Evolutionary conservation across 1,140 invertebrate species (phyloP).

Genomic region (Dreissena rostriformis): DNA sequence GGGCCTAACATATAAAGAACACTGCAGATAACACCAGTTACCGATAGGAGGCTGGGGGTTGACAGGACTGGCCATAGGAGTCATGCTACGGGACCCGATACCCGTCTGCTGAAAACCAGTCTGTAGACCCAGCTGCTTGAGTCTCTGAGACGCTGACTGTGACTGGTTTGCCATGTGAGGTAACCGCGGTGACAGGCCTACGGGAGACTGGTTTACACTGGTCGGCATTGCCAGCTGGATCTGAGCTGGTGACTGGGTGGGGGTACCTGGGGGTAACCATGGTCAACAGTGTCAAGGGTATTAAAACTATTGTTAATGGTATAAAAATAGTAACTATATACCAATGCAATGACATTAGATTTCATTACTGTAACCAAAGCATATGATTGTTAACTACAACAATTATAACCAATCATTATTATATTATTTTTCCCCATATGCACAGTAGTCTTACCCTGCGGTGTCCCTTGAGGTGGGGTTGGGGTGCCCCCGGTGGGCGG

Average conservation of each 20-base stretch:
- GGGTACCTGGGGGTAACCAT: constrained; percentile 26
- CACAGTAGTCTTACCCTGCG: not conserved
- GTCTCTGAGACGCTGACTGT: constrained; percentile 55
- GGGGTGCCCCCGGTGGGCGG: constrained; percentile 58
- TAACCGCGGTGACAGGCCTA: constrained; percentile 25
- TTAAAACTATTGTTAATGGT: no score
- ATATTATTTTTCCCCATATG: no score
- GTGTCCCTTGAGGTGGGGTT: not conserved
- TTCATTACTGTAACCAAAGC: no score
- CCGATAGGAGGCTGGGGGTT: constrained; percentile 50
- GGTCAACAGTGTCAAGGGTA: no score
- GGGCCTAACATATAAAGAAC: not conserved
- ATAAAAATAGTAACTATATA: no score
- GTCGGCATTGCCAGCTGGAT: constrained; percentile 60
- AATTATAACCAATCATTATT: no score
- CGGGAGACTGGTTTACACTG: constrained; percentile 37
- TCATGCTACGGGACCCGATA: constrained; percentile 40
- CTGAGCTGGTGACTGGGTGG: constrained; percentile 57
- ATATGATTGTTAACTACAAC: no score
- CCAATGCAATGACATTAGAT: no score
- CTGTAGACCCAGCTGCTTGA: constrained; percentile 49
- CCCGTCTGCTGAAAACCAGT: constrained; percentile 46
- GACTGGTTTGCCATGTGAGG: constrained; percentile 47
- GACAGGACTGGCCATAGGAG: constrained; percentile 55
- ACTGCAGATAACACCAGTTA: not conserved